Percentiles rank a stretch among this genome's conserved stretches.
phyloP scores from a whole-genome alignment of 2,888 invertebrate species.

The Temnothorax unifasciatus region DNA sequence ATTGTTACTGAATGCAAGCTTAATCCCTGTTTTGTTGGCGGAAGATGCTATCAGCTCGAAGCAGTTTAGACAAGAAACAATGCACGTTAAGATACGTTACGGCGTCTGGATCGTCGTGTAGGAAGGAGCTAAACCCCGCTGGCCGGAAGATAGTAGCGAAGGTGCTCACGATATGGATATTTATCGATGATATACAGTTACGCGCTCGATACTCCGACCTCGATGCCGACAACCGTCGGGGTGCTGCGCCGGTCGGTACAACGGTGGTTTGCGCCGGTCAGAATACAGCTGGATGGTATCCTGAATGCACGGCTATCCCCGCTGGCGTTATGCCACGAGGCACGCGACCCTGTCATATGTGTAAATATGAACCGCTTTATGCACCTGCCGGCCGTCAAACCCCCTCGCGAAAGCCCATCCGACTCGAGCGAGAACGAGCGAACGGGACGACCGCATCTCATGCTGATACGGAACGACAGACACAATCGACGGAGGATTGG shows the following conservation, averaged over 20 bases:
- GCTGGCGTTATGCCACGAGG: conserved; percentile 83
- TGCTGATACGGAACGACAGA: conserved; percentile 19
- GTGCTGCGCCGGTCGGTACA: conserved; percentile 41
- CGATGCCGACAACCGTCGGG: conserved; percentile 53
- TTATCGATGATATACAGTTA: conserved; percentile 84
- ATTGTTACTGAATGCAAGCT: background rate
- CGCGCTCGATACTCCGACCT: conserved; percentile 47
- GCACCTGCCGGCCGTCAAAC: conserved; percentile 67
- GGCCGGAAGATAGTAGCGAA: conserved; percentile 74
- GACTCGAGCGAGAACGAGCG: conserved; percentile 8
- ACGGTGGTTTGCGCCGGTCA: conserved; percentile 41
- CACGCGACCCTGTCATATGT: conserved; percentile 82
- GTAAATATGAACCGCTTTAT: conserved; percentile 80
- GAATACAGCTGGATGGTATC: conserved; percentile 66
- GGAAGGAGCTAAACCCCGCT: conserved; percentile 43
- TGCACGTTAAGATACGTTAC: conserved; percentile 67
- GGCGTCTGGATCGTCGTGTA: conserved; percentile 51
- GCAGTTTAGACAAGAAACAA: conserved; percentile 68
- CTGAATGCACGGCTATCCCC: conserved; percentile 76
- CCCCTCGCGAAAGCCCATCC: background rate
- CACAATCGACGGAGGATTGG: conserved; percentile 29
- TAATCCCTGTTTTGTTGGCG: conserved; percentile 39
- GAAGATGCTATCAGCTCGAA: conserved; percentile 33
- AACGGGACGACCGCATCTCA: background rate
- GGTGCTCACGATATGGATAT: conserved; percentile 77